A percentile compares a stretch with the other conserved stretches of the same genome.
These are phyloP conservation scores for Noctua janthe DNA, from an alignment of 2,888 invertebrate genomes.

Conservation along the genomic window DNA sequence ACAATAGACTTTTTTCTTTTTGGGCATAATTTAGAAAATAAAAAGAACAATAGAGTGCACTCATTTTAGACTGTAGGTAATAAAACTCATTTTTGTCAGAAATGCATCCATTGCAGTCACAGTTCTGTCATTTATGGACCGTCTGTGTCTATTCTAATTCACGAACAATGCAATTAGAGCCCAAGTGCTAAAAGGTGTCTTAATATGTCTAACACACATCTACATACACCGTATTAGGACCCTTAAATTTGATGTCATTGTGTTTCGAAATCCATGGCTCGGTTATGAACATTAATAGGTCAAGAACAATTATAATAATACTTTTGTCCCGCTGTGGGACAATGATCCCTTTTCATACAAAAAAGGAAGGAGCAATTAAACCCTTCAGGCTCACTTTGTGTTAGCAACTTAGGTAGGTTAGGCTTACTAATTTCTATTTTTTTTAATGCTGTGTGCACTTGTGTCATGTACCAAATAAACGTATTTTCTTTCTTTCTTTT, in stretches of 20 bases:
- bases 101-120: slow-evolving; percentile 57
- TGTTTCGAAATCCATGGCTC: slow-evolving; percentile 38
- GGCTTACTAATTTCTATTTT: not conserved
- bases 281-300: slow-evolving; percentile 42
- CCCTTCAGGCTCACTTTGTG: not conserved
- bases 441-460: no score
- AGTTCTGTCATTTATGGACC: slow-evolving; percentile 59
- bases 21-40: slow-evolving; percentile 17
- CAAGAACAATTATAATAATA: slow-evolving; percentile 2
- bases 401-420: not conserved
- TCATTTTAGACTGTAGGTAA: slow-evolving; percentile 5
- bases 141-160: slow-evolving; percentile 68
- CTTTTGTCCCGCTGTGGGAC: no score
- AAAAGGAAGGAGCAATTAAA: slow-evolving; percentile 1
- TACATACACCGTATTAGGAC: slow-evolving; percentile 64
- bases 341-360: not conserved
- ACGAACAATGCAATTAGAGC: slow-evolving; percentile 83
- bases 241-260: slow-evolving; percentile 67
- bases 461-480: no score
- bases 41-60: slow-evolving; percentile 53
- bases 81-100: slow-evolving; percentile 32
- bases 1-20: slow-evolving; percentile 19
- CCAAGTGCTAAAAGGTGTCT: slow-evolving; percentile 56
- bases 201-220: slow-evolving; percentile 70
- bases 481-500: no score